Evolutionary conservation across 2,797 vertebrate genomes (phyloP).

Genomic region (Eleutherodactylus coqui): DNA sequence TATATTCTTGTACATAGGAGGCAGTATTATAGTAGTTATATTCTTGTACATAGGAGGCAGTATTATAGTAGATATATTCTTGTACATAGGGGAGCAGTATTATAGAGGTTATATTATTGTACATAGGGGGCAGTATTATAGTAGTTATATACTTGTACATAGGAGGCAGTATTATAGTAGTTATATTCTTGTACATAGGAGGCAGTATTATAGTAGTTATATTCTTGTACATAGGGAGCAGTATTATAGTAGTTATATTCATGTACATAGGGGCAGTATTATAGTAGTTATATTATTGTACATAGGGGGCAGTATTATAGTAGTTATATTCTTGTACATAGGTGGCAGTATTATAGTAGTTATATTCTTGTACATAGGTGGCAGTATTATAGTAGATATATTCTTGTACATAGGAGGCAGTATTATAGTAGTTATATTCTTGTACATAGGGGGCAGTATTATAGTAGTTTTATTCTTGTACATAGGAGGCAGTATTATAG

Average conservation of each 20-base stretch:
- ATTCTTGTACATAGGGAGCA: not conserved
- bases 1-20: not conserved
- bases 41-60: not conserved
- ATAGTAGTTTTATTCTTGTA: too few species aligned
- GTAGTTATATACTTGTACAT: slow-evolving; percentile 6
- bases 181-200: slow-evolving; percentile 6
- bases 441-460: too few species aligned
- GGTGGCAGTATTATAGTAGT: not conserved
- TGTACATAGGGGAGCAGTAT: not conserved
- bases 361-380: not conserved
- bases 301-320: not conserved
- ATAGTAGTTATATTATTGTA: slow-evolving; percentile 8
- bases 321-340: not conserved
- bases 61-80: not conserved
- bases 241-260: slow-evolving; percentile 19
- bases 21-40: slow-evolving; percentile 21
- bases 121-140: not conserved
- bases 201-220: slow-evolving; percentile 5
- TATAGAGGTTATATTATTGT: not conserved
- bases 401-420: not conserved
- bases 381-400: slow-evolving; percentile 5
- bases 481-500: too few species aligned
- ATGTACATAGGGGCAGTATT: not conserved
- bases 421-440: too few species aligned
- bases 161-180: not conserved